phyloP scores from a whole-genome alignment of 2,113 vertebrate genomes.

The Ptychochromis oligacanthus region DNA sequence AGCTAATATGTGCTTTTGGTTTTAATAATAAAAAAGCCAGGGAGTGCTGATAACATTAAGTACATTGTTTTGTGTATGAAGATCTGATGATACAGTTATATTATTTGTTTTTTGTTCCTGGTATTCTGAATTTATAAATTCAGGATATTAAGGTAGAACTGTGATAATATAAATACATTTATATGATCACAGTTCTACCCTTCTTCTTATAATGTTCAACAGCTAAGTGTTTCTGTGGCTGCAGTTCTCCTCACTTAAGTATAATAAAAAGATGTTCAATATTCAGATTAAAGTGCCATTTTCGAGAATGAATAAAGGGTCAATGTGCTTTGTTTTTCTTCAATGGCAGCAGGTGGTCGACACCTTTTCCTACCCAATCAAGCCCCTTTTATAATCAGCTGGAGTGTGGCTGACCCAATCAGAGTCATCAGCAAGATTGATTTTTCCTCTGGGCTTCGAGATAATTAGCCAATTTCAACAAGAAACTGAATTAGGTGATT shows the following conservation, averaged over 20 bases:
- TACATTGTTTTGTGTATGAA: constrained; percentile 14
- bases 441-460: constrained; percentile 44
- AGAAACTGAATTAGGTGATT: constrained; percentile 61
- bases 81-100: constrained; percentile 5
- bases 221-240: background rate
- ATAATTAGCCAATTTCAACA: constrained; percentile 74
- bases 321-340: constrained; percentile 12
- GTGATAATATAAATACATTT: too few relatives aligned
- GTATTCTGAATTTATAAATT: background rate
- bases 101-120: background rate
- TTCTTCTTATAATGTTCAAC: background rate
- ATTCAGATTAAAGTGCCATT: constrained; percentile 1
- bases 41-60: constrained; percentile 13
- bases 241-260: background rate
- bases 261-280: rapidly evolving
- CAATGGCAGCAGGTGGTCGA: background rate
- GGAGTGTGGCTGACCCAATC: constrained; percentile 70
- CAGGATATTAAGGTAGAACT: too few relatives aligned
- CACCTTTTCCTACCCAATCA: constrained; percentile 55
- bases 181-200: too few relatives aligned
- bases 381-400: constrained; percentile 69
- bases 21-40: constrained; percentile 1
- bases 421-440: constrained; percentile 63
- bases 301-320: constrained; percentile 1
- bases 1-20: background rate